phyloP scores from a whole-genome alignment of 2,888 invertebrate genomes.

The Chloroclystis v-ata region DNA sequence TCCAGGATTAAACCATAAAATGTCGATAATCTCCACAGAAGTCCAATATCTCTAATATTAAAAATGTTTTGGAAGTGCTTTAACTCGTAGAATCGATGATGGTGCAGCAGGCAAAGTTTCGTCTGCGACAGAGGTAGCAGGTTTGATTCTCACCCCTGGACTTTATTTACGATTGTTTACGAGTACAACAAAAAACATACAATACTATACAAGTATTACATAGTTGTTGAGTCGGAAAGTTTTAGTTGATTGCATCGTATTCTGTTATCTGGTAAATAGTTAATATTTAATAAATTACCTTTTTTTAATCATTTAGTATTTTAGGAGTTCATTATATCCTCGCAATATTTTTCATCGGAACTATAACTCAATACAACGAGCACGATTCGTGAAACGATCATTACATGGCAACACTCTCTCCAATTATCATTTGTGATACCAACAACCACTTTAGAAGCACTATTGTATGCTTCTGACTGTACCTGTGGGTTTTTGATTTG shows the following conservation, averaged over 20 bases:
- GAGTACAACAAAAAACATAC: too few species aligned
- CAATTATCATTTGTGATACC: slow-evolving; percentile 33
- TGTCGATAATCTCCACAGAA: too few species aligned
- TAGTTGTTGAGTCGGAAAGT: too few species aligned
- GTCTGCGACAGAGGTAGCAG: too few species aligned
- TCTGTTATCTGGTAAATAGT: background rate
- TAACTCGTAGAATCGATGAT: too few species aligned
- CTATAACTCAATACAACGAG: slow-evolving; percentile 27
- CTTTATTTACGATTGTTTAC: too few species aligned
- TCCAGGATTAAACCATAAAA: too few species aligned
- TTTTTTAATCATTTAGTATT: background rate
- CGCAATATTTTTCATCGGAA: background rate
- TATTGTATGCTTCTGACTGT: slow-evolving; percentile 1
- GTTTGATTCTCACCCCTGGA: too few species aligned
- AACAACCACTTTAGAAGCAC: slow-evolving; percentile 20
- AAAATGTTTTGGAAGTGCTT: too few species aligned
- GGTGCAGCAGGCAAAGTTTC: too few species aligned
- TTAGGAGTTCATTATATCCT: background rate
- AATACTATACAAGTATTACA: too few species aligned
- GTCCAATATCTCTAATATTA: too few species aligned
- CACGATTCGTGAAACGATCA: slow-evolving; percentile 22
- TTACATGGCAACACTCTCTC: slow-evolving; percentile 23
- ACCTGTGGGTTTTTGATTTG: background rate
- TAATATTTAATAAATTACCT: background rate
- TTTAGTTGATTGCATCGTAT: background rate